These are phyloP conservation scores for Pseudomyrmex gracilis DNA, from an alignment of 1,140 invertebrate genomes.

Conservation along the genomic window DNA sequence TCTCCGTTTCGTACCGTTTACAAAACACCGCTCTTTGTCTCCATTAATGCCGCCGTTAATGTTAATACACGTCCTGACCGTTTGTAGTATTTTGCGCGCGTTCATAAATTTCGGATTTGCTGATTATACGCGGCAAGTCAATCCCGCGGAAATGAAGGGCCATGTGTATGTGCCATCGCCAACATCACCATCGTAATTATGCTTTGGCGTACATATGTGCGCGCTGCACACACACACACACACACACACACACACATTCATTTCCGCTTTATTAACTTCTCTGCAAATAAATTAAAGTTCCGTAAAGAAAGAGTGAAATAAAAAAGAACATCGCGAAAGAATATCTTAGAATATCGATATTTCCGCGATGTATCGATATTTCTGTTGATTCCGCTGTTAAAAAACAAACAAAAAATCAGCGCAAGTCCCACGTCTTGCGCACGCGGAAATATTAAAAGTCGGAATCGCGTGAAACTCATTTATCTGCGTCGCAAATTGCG, in stretches of 20 bases:
- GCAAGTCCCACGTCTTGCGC: background rate
- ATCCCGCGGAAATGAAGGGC: constrained; percentile 26
- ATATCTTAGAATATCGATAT: too few relatives aligned
- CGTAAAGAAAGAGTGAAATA: background rate
- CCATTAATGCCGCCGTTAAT: constrained; percentile 29
- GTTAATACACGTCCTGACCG: constrained; percentile 32
- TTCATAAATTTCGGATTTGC: constrained; percentile 55
- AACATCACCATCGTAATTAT: background rate
- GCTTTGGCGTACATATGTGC: background rate
- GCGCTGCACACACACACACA: background rate
- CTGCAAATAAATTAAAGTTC: background rate
- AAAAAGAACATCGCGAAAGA: background rate
- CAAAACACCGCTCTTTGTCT: background rate
- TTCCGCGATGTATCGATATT: background rate
- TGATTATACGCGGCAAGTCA: constrained; percentile 42
- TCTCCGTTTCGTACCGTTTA: background rate
- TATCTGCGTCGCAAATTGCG: constrained; percentile 1
- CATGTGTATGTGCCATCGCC: background rate
- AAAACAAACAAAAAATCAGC: background rate
- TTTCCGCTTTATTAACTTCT: background rate
- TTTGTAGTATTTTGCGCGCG: constrained; percentile 47
- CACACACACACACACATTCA: background rate
- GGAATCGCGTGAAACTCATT: background rate
- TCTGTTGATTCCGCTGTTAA: background rate
- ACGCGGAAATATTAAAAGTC: background rate